Evolutionary conservation across 1,140 invertebrate species (phyloP).

Genomic region (Panagrolaimus sp.): DNA sequence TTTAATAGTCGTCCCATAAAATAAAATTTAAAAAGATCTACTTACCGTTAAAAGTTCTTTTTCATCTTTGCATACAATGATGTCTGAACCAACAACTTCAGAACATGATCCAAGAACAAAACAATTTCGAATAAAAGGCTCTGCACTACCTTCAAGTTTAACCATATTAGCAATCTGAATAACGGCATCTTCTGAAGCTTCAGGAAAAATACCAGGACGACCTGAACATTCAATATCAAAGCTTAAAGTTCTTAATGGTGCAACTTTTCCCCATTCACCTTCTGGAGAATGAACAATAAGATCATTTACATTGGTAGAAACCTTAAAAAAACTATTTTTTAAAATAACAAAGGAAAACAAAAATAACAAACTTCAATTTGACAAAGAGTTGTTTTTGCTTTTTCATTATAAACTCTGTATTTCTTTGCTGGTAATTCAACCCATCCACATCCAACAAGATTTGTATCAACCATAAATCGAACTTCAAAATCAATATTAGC

Average conservation of each 20-base stretch:
- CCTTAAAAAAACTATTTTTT: no score
- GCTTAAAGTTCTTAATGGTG: constrained; percentile 89
- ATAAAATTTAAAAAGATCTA: constrained; percentile 8
- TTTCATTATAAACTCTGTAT: constrained; percentile 67
- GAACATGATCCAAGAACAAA: constrained; percentile 91
- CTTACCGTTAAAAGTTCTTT: constrained; percentile 66
- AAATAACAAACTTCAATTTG: constrained; percentile 76
- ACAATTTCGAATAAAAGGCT: constrained; percentile 87
- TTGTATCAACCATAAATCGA: constrained; percentile 90
- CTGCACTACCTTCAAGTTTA: constrained; percentile 73
- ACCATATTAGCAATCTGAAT: constrained; percentile 99
- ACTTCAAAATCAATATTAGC: constrained; percentile 97
- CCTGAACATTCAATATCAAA: constrained; percentile 99
- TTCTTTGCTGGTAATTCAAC: constrained; percentile 77
- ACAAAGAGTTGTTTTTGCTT: constrained; percentile 66
- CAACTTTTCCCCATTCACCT: constrained; percentile 90
- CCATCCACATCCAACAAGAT: constrained; percentile 93
- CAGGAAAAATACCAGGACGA: constrained; percentile 94
- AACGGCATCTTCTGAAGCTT: constrained; percentile 88
- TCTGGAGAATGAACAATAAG: constrained; percentile 80
- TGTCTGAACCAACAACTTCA: constrained; percentile 84
- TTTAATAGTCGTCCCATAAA: neutral
- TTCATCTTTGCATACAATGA: constrained; percentile 76
- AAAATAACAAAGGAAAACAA: constrained; percentile 20
- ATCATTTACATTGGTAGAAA: constrained; percentile 80